A percentile compares a stretch with the other conserved stretches of the same genome.
These are phyloP conservation scores for Brienomyrus brachyistius DNA, from an alignment of 2,113 vertebrate genomes.

Conservation along the genomic window DNA sequence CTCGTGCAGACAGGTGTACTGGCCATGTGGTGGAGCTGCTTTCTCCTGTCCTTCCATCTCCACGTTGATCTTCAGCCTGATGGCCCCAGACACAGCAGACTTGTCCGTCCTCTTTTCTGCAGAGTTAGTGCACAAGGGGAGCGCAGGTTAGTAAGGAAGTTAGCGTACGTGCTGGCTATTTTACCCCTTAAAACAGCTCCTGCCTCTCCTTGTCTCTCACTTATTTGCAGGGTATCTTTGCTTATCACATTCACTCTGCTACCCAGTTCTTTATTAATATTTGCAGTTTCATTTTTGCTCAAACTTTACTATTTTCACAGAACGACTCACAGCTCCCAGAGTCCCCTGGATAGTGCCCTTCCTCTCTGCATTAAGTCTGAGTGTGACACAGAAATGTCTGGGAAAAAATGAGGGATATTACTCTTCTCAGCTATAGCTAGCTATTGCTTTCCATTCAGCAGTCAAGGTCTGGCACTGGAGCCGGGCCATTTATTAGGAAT, in stretches of 20 bases:
- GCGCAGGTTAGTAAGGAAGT: background rate
- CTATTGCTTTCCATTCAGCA: constrained; percentile 16
- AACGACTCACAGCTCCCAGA: background rate
- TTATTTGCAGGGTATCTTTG: background rate
- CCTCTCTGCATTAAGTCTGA: background rate
- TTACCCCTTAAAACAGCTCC: background rate
- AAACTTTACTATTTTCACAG: background rate
- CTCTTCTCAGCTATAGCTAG: background rate
- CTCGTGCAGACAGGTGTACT: constrained; percentile 96
- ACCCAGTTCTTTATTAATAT: background rate
- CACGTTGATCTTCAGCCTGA: constrained; percentile 90
- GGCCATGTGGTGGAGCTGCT: constrained; percentile 87
- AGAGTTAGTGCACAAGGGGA: background rate
- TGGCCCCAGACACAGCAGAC: constrained; percentile 90
- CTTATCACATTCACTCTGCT: background rate
- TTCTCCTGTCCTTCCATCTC: constrained; percentile 97
- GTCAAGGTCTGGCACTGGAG: background rate
- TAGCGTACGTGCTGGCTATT: background rate
- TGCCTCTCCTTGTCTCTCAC: background rate
- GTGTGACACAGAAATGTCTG: constrained; percentile 1
- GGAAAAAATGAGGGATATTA: background rate
- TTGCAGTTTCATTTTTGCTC: background rate
- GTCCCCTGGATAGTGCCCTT: background rate
- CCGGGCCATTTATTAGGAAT: background rate
- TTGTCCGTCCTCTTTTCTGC: constrained; percentile 95